Evolutionary conservation across 2,113 vertebrate genomes (phyloP).

Genomic region (Alethe castanea): DNA sequence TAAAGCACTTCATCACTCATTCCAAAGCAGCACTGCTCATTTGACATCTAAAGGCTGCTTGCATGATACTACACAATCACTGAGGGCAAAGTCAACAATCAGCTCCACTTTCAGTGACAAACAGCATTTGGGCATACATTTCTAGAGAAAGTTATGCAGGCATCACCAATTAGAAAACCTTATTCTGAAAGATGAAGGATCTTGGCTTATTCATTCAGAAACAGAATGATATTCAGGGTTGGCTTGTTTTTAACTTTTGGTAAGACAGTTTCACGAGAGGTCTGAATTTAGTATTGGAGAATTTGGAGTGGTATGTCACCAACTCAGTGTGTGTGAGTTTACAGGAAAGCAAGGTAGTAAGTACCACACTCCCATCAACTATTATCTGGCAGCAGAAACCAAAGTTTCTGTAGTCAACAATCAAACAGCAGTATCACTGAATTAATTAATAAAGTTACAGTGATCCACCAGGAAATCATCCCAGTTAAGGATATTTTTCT

Average conservation of each 20-base stretch:
- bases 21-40: not conserved
- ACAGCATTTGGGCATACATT: not conserved
- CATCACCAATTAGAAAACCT: not conserved
- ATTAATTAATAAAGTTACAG: not conserved
- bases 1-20: not conserved
- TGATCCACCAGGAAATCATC: not conserved
- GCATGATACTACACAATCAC: not conserved
- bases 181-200: not conserved
- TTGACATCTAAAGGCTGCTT: not conserved
- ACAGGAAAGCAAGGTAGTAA: not conserved
- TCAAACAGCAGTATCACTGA: not conserved
- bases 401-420: not conserved
- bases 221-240: not conserved
- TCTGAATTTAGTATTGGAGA: not conserved
- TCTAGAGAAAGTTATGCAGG: not conserved
- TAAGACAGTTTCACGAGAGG: not conserved
- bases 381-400: not conserved
- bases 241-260: not conserved
- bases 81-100: not conserved
- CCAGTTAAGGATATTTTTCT: not conserved
- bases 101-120: not conserved
- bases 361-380: not conserved
- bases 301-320: not conserved
- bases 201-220: not conserved
- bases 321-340: fast-evolving